Base-by-base conservation (phyloP, 1,140 invertebrate species). In the Cyrtorhinus lividipennis region DNA sequence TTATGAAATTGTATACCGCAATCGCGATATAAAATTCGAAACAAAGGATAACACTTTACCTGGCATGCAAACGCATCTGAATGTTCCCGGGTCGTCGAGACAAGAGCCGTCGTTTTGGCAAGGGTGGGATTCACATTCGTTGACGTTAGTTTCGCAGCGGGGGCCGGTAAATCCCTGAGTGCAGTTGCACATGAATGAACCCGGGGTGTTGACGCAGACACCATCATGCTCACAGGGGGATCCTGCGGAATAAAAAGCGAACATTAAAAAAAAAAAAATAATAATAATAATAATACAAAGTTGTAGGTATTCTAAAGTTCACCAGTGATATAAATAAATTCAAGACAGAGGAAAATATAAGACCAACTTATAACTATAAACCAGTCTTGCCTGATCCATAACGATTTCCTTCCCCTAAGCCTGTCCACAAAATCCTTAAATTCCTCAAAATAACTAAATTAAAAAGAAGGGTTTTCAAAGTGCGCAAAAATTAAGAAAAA, bases 51-150 rank as follows among this genome's bases (percentile, higher is more conserved):
- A 38, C 30, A 5, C 5, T 15, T 38, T 15, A 95, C 92, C 92
- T 73, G 92, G 92, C 92, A 97, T 96, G 73, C 94, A 98, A 69
- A 95, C 90, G 71, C 92, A 95, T 67, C 91, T 78, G 76, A 93
- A 95, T 2, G 89, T 93, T 2, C 92, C 92, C n/a, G 90, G 87
- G 77, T 95, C 90, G 69, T 95, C 92, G 60, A 95, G 76, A 70
- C 92, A 96, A 53, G 91, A 94, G 57, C 92, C 92, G 68, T 94
- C 90, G 73, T 95, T 95, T 69, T 90, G 85, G 74, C 92, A 95
- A 0, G 92, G 92, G 75, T 92, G 91, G 2, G 89, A 91, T 72
- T 94, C 90, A 73, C 92, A 95, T 72, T 97, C 93, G 74, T 96
- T 95, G 65, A 93, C 86, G 74, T 92, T 91, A 45, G 87, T 88